Evolutionary conservation across 2,797 vertebrate genomes (phyloP).

Genomic region (Mallotus villosus): DNA sequence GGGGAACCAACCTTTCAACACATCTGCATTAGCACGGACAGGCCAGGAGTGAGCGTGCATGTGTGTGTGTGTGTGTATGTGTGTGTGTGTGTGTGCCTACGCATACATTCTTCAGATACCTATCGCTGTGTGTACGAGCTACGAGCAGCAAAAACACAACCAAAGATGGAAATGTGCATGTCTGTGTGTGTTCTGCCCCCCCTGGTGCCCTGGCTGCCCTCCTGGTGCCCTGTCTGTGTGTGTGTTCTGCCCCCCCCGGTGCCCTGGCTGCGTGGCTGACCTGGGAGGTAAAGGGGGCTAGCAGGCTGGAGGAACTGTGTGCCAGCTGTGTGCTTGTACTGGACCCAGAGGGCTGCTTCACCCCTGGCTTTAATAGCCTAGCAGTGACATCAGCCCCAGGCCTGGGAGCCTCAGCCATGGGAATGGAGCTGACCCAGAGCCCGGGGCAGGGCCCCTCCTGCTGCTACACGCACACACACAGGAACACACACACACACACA

Average conservation of each 20-base stretch:
- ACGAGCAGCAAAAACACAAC: no score
- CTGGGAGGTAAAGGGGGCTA: neutral
- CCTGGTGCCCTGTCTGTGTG: conserved; percentile 27
- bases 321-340: conserved; percentile 48
- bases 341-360: conserved; percentile 36
- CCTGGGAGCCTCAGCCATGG: conserved; percentile 35
- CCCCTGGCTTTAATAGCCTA: conserved; percentile 35
- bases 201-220: conserved; percentile 28
- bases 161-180: neutral
- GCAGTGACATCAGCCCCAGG: conserved; percentile 38
- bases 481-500: conserved; percentile 7
- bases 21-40: conserved; percentile 58
- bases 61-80: no score
- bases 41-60: neutral
- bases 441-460: conserved; percentile 22
- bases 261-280: conserved; percentile 23
- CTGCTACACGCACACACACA: conserved; percentile 5
- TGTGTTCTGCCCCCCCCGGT: conserved; percentile 28
- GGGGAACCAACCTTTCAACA: conserved; percentile 60
- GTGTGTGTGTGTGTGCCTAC: neutral
- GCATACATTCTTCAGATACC: neutral
- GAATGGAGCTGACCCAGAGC: conserved; percentile 44
- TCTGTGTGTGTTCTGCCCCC: conserved; percentile 22
- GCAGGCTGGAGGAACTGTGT: conserved; percentile 29
- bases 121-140: no score